Base-by-base conservation (phyloP, 2,797 vertebrate species). In the Chiroxiphia lanceolata region DNA sequence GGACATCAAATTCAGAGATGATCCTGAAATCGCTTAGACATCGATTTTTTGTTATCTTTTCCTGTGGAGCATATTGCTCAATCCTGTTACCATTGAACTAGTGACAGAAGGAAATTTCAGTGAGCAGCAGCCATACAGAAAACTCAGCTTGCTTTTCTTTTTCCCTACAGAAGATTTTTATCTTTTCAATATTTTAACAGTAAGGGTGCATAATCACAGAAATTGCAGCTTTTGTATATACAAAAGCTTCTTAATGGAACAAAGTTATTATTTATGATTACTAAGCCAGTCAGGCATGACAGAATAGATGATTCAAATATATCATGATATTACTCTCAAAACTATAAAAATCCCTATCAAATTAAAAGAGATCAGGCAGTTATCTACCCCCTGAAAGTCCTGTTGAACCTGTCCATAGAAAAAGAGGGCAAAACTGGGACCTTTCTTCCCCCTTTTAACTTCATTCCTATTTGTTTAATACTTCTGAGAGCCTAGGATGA, bases 41-140 rank as follows among this genome's bases (percentile, higher is more conserved):
- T 96, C 0, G 69, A 94, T 96, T 94, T 56, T 95, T 93, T 79
- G 63, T 91, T 95, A 85, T 93, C 67, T 87, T 92, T 94, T 89
- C 83, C 89, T 86, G 78, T 87, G 77, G 51, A 95, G 42, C 83
- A 64, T 61, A 69, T 63, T 82, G 53, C 44, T 95, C 56, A 87
- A 94, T 95, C 92, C 61, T 81, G 38, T 94, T 96, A 91, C 40
- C 42, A 94, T 63, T 4, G 86, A 92, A 76, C 67, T 20, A 10
- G 20, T 69, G 65, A 54, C 74, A 67, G 65, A 67, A 36, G 29
- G 36, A 91, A 61, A 89, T 67, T 83, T 87, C 54, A 51, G 65
- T 61, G 29, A 84, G 33, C 57, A 59, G 53, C 40, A 87, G 67
- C 31, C 88, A 25, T 51, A 70, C 7, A 74, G 69, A 86, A 91